Percentiles rank a stretch among this genome's conserved stretches.
Conservation (phyloP, 2,888 invertebrate genomes). For the Drosophila stalkeri region DNA sequence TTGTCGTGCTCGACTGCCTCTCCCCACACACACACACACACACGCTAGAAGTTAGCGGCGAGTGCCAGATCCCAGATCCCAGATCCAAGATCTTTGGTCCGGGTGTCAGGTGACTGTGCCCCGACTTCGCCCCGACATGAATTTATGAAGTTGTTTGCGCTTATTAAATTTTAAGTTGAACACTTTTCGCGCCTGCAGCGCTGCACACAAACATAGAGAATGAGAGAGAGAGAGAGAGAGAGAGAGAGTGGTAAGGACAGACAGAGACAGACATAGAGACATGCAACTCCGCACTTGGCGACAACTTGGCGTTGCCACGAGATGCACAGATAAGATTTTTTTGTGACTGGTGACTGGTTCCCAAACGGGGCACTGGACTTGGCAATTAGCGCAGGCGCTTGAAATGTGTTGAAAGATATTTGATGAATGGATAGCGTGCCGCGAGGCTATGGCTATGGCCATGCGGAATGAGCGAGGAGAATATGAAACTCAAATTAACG, state of each 20-base stretch:
- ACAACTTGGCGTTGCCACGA: constrained; percentile 72
- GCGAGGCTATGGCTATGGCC: constrained; percentile 13
- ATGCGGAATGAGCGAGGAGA: constrained; percentile 13
- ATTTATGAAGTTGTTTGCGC: constrained; percentile 79
- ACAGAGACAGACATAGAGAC: constrained; percentile 18
- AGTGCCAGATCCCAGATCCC: constrained; percentile 18
- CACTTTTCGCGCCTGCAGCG: constrained; percentile 56
- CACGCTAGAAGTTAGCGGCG: constrained; percentile 26
- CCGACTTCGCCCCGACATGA: constrained; percentile 39
- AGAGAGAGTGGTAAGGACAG: neutral
- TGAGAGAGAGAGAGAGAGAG: neutral
- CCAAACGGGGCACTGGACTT: constrained; percentile 46
- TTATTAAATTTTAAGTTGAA: constrained; percentile 77
- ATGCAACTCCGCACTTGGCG: constrained; percentile 73
- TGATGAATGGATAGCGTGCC: constrained; percentile 74
- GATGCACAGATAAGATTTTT: constrained; percentile 79
- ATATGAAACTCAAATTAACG: constrained; percentile 25
- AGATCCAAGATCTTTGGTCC: constrained; percentile 14
- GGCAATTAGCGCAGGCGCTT: constrained; percentile 71
- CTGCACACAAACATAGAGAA: neutral
- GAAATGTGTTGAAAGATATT: constrained; percentile 77
- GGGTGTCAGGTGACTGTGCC: constrained; percentile 53
- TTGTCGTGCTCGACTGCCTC: constrained; percentile 51
- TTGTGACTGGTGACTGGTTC: constrained; percentile 57
- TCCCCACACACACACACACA: constrained; percentile 16